A percentile compares a stretch with the other conserved stretches of the same genome.
Conservation (phyloP, 1,140 invertebrate genomes). For the Stegodyphus mimosarum region DNA sequence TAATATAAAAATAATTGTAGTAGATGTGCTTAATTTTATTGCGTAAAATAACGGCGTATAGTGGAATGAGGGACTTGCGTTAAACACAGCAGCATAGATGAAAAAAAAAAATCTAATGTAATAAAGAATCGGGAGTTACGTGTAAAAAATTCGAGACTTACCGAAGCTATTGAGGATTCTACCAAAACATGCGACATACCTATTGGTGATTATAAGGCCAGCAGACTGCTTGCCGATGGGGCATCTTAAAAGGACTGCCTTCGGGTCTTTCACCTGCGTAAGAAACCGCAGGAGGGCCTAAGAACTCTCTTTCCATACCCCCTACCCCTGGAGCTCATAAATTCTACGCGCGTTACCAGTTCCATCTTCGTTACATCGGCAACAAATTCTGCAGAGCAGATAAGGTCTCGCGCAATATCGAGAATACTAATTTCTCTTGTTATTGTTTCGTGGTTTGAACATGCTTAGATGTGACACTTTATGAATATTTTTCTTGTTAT, state of each 20-base stretch:
- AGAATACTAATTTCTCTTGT: no score
- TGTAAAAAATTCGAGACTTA: slow-evolving; percentile 15
- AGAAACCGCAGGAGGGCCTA: background rate
- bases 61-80: background rate
- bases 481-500: no score
- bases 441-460: no score
- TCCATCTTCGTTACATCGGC: background rate
- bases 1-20: no score
- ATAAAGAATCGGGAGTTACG: background rate
- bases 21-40: background rate
- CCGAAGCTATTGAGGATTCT: background rate
- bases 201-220: slow-evolving; percentile 29
- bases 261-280: slow-evolving; percentile 40
- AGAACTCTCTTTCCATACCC: background rate
- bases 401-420: no score
- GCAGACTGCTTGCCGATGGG: slow-evolving; percentile 45
- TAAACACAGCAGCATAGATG: background rate
- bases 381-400: no score
- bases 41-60: no score
- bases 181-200: background rate
- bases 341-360: slow-evolving; percentile 29
- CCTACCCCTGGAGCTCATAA: slow-evolving; percentile 19
- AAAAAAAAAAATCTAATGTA: background rate
- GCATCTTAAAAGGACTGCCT: background rate
- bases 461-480: no score